Base-by-base conservation (phyloP, 2,797 vertebrate species). In the Momotus momota region DNA sequence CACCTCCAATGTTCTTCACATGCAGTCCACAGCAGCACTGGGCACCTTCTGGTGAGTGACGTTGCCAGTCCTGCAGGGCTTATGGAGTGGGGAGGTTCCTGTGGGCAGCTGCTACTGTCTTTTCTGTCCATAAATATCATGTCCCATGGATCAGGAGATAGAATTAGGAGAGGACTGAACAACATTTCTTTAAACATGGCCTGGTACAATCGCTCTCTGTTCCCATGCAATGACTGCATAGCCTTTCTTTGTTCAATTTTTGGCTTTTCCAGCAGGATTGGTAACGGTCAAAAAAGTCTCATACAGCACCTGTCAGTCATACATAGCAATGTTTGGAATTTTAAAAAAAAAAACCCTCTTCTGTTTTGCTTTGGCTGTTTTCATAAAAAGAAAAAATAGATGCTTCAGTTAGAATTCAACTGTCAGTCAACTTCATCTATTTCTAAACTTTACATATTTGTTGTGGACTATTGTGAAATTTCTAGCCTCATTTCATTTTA, bases 11-110 rank as follows among this genome's bases (percentile, higher is more conserved):
- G 57, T 21, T 0, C 14, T 20, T 31, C 45, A 3, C 23, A 27
- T 4, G 22, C 9, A 0, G 8, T 10, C 1, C 0, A 0, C 5
- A 23, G 27, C 43, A 8, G 16, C 13, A 1, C 51, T 38, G 71
- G 51, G 66, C 61, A 64, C 25, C 22, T 41, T 20, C 45, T 83
- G 35, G 35, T 35, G 35, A 9, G 10, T 7, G 9, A 21, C 13
- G 69, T 71, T 54, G 48, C 52, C 57, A 29, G 27, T 2, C 25
- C 1, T 0, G 17, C 3, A 7, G 46, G 9, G 33, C 1, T 31
- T 51, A 6, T 38, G 64, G 62, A 40, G 0, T 27, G 35, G 20
- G 31, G 1, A 18, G 29, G 5, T 4, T 65, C 26, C 58, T 51
- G 19, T 12, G 38, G 3, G 0, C 8, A 41, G 13, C 64, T 54